phyloP scores from a whole-genome alignment of 1,140 invertebrate genomes.

The Monochamus saltuarius region DNA sequence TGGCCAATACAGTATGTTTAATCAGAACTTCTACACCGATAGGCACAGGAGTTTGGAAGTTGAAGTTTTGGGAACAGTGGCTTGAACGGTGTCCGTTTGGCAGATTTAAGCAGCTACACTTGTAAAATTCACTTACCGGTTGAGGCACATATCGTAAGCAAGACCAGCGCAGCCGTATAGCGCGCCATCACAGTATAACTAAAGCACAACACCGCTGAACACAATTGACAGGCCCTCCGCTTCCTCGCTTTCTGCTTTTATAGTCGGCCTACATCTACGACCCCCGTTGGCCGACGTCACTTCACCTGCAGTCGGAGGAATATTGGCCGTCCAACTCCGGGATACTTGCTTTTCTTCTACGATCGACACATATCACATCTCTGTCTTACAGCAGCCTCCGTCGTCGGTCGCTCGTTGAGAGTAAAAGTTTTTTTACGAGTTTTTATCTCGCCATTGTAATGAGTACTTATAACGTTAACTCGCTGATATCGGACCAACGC shows the following conservation, averaged over 20 bases:
- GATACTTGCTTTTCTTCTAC: too few species aligned
- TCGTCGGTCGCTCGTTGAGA: too few species aligned
- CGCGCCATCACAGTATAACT: constrained; percentile 45
- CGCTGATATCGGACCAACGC: too few species aligned
- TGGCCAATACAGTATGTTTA: background rate
- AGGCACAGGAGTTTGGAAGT: background rate
- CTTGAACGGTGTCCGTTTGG: background rate
- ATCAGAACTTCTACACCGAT: background rate
- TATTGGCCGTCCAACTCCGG: too few species aligned
- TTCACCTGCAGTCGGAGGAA: constrained; percentile 24
- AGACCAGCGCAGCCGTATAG: constrained; percentile 39
- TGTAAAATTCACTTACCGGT: constrained; percentile 42
- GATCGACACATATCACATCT: too few species aligned
- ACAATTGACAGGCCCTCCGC: constrained; percentile 47
- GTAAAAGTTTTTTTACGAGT: too few species aligned
- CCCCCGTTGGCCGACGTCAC: constrained; percentile 47
- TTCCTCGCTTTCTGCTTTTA: constrained; percentile 46
- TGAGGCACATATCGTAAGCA: constrained; percentile 39
- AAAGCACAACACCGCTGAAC: constrained; percentile 39
- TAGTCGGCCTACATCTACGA: constrained; percentile 49
- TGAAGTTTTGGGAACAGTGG: too few species aligned
- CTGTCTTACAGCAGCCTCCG: too few species aligned
- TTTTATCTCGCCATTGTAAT: too few species aligned
- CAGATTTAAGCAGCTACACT: background rate
- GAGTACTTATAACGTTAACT: too few species aligned